Percentiles rank a stretch among this genome's conserved stretches.
Conservation (phyloP, 1,140 invertebrate species). For the Drosophila sproati region DNA sequence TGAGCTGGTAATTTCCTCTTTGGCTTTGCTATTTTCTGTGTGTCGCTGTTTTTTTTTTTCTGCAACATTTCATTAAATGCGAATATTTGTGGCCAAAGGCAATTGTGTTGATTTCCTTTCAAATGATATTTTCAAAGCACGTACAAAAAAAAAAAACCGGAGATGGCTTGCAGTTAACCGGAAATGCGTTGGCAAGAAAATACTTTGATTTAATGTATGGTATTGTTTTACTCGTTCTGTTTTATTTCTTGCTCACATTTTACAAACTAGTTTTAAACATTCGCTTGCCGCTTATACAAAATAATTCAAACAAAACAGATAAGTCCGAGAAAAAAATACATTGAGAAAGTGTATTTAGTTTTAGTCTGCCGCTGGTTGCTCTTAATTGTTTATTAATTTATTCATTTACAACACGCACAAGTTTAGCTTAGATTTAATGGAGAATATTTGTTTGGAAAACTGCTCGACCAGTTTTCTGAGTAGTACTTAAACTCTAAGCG, state of each 20-base stretch:
- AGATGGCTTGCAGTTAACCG: constrained; percentile 11
- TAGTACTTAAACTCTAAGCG: constrained; percentile 37
- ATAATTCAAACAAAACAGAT: constrained; percentile 26
- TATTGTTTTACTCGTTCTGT: constrained; percentile 30
- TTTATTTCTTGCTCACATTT: constrained; percentile 37
- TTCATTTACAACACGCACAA: constrained; percentile 77
- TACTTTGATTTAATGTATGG: constrained; percentile 23
- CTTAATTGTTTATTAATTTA: constrained; percentile 31
- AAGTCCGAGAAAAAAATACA: constrained; percentile 9
- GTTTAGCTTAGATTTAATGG: constrained; percentile 66
- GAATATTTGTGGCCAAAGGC: neutral
- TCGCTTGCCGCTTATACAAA: constrained; percentile 28
- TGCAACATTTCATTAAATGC: too few relatives aligned
- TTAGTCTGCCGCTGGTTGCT: constrained; percentile 27
- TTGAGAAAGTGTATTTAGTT: constrained; percentile 35
- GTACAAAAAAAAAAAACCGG: neutral
- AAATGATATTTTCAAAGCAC: neutral
- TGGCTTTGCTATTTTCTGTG: neutral
- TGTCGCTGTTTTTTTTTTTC: too few relatives aligned
- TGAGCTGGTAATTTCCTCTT: neutral
- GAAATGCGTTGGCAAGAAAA: constrained; percentile 10
- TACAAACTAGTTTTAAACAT: constrained; percentile 47
- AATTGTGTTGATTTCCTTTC: too few relatives aligned
- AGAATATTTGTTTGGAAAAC: constrained; percentile 60
- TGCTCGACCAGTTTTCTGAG: constrained; percentile 19